Evolutionary conservation across 2,113 vertebrate species (phyloP), one percentile per base, ranked within the genome.

Genomic region (Jacana jacana): DNA sequence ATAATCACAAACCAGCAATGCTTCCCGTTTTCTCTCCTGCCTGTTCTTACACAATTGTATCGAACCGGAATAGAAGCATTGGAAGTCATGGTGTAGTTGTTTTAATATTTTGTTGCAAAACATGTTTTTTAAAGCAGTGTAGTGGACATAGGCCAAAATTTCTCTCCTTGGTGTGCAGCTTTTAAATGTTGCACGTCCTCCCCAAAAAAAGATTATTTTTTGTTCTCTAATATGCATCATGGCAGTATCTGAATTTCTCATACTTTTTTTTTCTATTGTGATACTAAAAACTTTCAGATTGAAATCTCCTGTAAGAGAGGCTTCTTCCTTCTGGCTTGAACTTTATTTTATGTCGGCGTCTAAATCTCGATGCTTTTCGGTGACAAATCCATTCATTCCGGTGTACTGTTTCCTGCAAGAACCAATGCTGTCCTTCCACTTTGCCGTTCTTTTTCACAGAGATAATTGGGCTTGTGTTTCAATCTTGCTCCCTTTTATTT

Each of bases 401-500:
- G 57, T 46, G 19, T 65, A 23, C 31, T 54, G 27, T 60, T 94
- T 46, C 94, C 49, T 81, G 69, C 23, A 86, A 79, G 69, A 86
- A 49, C 40, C 81, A 48, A 48, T 68, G 71, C 68, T 61, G 49
- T 90, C 77, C 42, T 81, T 92, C 44, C 60, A 35, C 58, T 91
- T 37, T 61, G 48, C 52, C 23, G 0, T 68, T 24, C 73, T 90
- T 95, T 87, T 81, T 61, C 81, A 39, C 49, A 31, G 55, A 82
- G 61, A 54, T 85, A 72, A 82, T 58, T 87, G 28, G 61, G 58
- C 66, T 93, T 58, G 23, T 83, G 58, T 93, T 97, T 94, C 64
- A 93, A 30, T 76, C 72, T 83, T 69, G 6, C 69, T 91, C 84
- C 48, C 96, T 97, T 88, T 81, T 81, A 8, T 92, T 55, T 96